These are phyloP conservation scores for Atlantisia rogersi DNA, from an alignment of 2,113 vertebrate species.

Conservation along the genomic window DNA sequence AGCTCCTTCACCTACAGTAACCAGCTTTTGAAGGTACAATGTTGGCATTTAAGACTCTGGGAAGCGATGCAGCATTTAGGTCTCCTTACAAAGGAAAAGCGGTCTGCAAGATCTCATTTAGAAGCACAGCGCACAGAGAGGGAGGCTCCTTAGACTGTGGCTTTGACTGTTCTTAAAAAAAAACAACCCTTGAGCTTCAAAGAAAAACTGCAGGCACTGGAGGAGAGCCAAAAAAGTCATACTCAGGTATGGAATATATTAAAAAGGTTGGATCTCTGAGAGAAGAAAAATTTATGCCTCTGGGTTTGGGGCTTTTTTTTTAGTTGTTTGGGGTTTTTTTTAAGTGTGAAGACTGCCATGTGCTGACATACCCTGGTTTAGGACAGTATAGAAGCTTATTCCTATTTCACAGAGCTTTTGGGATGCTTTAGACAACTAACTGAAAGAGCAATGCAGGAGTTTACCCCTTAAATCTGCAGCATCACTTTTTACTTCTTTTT, in stretches of 20 bases:
- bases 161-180: conserved; percentile 1
- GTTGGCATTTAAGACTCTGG: neutral
- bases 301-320: neutral
- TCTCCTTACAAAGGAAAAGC: neutral
- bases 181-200: neutral
- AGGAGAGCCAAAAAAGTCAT: conserved; percentile 7
- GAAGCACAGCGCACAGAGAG: neutral
- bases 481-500: neutral
- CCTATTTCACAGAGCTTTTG: neutral
- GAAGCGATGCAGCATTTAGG: neutral
- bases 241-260: conserved; percentile 4
- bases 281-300: neutral
- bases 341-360: neutral
- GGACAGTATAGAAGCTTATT: neutral
- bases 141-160: neutral
- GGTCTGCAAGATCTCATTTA: neutral
- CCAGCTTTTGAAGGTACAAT: neutral
- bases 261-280: neutral
- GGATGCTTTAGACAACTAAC: neutral
- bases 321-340: neutral
- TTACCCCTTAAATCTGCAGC: neutral
- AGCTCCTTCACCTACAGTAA: neutral
- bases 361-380: neutral
- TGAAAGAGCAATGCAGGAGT: neutral
- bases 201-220: conserved; percentile 30